phyloP scores from a whole-genome alignment of 2,888 invertebrate species.

The Protodeltote pygarga region DNA sequence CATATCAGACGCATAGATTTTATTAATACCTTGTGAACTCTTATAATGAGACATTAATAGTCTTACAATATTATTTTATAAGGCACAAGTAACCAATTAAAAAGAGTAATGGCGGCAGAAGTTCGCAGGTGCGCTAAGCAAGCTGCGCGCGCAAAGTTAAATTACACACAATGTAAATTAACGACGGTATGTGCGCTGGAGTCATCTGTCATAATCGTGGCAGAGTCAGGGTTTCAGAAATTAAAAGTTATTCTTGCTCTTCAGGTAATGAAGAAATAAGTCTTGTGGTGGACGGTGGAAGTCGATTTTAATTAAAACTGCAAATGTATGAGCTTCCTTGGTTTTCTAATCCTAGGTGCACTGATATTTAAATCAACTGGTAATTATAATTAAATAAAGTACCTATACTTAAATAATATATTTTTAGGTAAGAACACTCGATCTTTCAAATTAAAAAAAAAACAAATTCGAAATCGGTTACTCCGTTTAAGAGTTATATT shows the following conservation, averaged over 20 bases:
- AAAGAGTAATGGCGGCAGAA: slow-evolving; percentile 57
- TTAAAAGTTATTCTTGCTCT: slow-evolving; percentile 2
- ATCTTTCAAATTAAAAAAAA: no score
- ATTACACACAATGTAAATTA: slow-evolving; percentile 54
- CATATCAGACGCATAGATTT: slow-evolving; percentile 23
- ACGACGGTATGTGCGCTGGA: slow-evolving; percentile 26
- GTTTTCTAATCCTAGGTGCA: no score
- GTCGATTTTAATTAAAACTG: slow-evolving; percentile 4
- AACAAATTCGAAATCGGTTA: no score
- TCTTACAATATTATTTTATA: slow-evolving; percentile 46
- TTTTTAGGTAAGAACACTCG: no score
- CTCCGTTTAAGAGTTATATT: no score
- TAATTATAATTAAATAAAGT: no score
- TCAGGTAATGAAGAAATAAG: slow-evolving; percentile 8
- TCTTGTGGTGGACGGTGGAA: not conserved
- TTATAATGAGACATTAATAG: slow-evolving; percentile 45
- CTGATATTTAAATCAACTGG: no score
- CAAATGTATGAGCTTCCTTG: no score
- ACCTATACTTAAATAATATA: no score
- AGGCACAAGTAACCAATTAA: slow-evolving; percentile 59
- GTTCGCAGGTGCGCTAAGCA: slow-evolving; percentile 64
- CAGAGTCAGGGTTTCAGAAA: slow-evolving; percentile 19
- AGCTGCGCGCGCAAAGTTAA: slow-evolving; percentile 58
- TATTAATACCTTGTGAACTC: slow-evolving; percentile 26
- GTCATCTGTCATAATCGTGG: slow-evolving; percentile 45